A percentile compares a stretch with the other conserved stretches of the same genome.
Conservation (phyloP, 2,113 vertebrate species). For the Herpetotheres cachinnans region DNA sequence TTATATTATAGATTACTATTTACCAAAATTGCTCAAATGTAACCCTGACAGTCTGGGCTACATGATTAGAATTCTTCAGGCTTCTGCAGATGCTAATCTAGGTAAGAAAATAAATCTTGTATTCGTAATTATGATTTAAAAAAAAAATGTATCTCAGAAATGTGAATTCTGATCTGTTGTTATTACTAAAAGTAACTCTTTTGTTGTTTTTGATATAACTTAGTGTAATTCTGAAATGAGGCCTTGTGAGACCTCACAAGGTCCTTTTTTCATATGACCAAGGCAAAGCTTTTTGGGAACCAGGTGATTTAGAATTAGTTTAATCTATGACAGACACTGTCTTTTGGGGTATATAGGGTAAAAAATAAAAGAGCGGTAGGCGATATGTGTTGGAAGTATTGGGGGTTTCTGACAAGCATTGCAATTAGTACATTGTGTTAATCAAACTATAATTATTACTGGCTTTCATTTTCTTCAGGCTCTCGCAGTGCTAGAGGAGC, state of each 20-base stretch:
- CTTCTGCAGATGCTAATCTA: constrained; percentile 69
- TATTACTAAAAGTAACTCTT: background rate
- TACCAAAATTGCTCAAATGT: constrained; percentile 89
- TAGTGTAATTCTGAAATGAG: background rate
- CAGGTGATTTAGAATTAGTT: background rate
- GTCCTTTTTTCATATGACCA: background rate
- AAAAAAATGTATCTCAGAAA: background rate
- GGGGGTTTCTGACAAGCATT: background rate
- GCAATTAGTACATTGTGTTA: background rate
- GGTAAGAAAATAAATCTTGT: constrained; percentile 71
- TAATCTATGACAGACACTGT: background rate
- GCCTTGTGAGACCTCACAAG: background rate
- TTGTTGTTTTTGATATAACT: background rate
- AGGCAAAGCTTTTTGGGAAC: background rate
- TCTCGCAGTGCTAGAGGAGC: constrained; percentile 79
- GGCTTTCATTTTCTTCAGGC: constrained; percentile 47
- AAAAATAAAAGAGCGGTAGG: background rate
- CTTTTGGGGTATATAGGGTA: background rate
- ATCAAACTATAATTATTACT: background rate
- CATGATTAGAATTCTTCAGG: constrained; percentile 88
- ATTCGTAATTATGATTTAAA: background rate
- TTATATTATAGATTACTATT: constrained; percentile 91
- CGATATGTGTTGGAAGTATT: background rate
- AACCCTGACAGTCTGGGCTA: constrained; percentile 86
- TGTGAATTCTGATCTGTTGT: background rate